phyloP scores from a whole-genome alignment of 2,113 vertebrate species.

The Brachyistius frenatus region DNA sequence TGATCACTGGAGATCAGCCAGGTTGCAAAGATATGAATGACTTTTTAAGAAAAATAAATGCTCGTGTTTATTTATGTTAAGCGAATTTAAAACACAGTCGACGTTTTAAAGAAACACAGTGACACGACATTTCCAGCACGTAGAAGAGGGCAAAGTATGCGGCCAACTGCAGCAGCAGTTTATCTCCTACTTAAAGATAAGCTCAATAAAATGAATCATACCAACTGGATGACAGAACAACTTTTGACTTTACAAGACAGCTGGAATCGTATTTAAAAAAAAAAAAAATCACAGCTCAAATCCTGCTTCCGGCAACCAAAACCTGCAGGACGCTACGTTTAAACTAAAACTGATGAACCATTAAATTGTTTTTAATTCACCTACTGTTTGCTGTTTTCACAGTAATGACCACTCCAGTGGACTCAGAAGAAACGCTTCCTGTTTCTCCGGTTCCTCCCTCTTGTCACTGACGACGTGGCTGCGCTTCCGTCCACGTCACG shows the following conservation, averaged over 20 bases:
- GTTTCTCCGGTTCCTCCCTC: not conserved
- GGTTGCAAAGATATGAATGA: too few relatives aligned
- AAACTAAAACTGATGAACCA: not conserved
- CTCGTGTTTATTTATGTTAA: too few relatives aligned
- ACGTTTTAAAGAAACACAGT: not conserved
- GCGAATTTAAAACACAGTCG: too few relatives aligned
- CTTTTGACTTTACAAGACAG: not conserved
- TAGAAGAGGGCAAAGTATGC: conserved; percentile 39
- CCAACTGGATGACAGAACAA: not conserved
- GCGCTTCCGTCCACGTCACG: conserved; percentile 47
- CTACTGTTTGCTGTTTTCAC: conserved; percentile 41
- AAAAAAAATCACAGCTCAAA: not conserved
- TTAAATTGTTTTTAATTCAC: not conserved
- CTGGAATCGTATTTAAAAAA: not conserved
- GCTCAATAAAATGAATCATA: conserved; percentile 27
- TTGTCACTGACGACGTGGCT: conserved; percentile 56
- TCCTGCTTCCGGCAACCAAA: not conserved
- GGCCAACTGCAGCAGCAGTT: not conserved
- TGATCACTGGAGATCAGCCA: too few relatives aligned
- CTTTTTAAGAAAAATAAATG: too few relatives aligned
- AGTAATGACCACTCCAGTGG: too few relatives aligned
- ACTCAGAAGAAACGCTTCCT: conserved; percentile 27
- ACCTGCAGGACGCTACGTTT: not conserved
- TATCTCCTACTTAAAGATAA: conserved; percentile 1
- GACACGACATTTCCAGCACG: not conserved